Evolutionary conservation across 2,888 invertebrate species (phyloP), one percentile per base, ranked within the genome.

Genomic region (Agriopis marginaria): DNA sequence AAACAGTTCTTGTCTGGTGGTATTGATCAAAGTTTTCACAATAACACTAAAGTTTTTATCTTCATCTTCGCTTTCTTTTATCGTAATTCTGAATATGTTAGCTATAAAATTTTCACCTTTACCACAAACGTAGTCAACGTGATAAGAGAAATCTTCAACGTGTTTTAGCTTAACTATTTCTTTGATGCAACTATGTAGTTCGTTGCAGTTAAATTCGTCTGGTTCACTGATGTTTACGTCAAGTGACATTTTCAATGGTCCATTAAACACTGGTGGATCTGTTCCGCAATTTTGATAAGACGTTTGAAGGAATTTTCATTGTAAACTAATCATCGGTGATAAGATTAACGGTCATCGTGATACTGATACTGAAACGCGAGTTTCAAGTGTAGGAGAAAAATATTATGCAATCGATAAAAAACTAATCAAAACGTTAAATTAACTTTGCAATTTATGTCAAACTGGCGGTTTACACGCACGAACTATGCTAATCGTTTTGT

Each of bases 201-300:
- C 89, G 32, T 77, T 68, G 68, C 86, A 86, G 39, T 92, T 90
- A 70, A 93, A 92, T 66, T 92, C 92, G 49, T 92, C 92, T 2
- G 91, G 90, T 81, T 93, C 92, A 83, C 91, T 91, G 60, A 91
- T 81, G 75, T 93, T 90, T n/a, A 93, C 92, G 75, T 93, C 91
- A 72, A 93, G 79, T 80, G 93, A 93, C 93, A 93, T 93, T 78
- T 77, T 86, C 7, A 39, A 53, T 17, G 62, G 62, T 63, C 63
- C 14, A 58, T 54, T 56, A 10, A 49, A 58, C 56, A 60, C 61
- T 58, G 65, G 6, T 49, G 7, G 49, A 42, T 71, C 40, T 55
- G 44, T 67, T 39, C 45, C 53, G 61, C 62, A 66, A 65, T 63
- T 61, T 49, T 14, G 63, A 71, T 69, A 66, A 65, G 9, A 10